Conservation (phyloP, 1,140 invertebrate genomes). For the Listronotus bonariensis region DNA sequence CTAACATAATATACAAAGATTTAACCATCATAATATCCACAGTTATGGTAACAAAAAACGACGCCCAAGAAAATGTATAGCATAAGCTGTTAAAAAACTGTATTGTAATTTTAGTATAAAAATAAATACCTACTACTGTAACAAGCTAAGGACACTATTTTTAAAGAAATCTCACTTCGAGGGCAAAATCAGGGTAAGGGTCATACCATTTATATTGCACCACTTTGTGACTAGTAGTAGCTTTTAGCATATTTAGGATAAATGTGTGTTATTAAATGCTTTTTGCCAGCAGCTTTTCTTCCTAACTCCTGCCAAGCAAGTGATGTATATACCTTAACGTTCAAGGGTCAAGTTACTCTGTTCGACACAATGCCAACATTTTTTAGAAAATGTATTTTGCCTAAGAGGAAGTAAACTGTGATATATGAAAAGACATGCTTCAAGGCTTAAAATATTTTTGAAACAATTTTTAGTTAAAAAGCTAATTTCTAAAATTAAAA, state of each 20-base stretch:
- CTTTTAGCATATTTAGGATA: constrained; percentile 36
- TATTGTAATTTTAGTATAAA: no score
- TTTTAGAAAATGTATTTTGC: not conserved
- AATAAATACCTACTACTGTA: not conserved
- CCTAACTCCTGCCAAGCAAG: constrained; percentile 48
- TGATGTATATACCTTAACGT: constrained; percentile 16
- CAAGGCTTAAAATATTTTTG: no score
- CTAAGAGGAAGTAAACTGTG: constrained; percentile 23
- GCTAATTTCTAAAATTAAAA: no score
- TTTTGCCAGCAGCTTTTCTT: constrained; percentile 42
- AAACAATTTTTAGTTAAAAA: no score
- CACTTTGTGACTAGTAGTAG: constrained; percentile 49
- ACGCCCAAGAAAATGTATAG: no score
- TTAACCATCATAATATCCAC: no score
- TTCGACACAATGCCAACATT: constrained; percentile 4
- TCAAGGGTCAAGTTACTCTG: constrained; percentile 20
- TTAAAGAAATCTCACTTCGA: constrained; percentile 31
- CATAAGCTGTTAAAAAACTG: no score
- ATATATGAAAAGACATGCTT: constrained; percentile 17
- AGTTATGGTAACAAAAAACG: no score
- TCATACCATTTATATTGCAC: constrained; percentile 52
- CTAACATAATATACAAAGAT: no score
- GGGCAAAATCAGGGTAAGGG: constrained; percentile 55
- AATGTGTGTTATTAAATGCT: constrained; percentile 47
- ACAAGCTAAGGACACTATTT: not conserved